phyloP scores from a whole-genome alignment of 2,113 vertebrate species.

The Haplochromis vanheusdeni region DNA sequence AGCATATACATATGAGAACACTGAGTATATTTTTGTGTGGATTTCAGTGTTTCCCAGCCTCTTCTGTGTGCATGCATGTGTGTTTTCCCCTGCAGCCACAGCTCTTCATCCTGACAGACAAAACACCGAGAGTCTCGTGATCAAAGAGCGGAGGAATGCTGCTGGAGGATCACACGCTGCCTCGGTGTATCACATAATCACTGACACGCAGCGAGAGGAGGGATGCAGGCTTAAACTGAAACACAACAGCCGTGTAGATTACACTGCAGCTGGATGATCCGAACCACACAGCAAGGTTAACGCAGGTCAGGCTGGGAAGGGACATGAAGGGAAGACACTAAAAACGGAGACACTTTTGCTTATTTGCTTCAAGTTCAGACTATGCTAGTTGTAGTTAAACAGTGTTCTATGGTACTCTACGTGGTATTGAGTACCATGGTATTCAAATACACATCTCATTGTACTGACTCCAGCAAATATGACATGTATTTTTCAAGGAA shows the following conservation, averaged over 20 bases:
- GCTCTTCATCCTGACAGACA: conserved; percentile 42
- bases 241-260: not conserved
- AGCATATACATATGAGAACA: not conserved
- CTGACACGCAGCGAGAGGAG: not conserved
- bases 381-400: not conserved
- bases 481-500: not conserved
- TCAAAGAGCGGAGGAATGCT: conserved; percentile 42
- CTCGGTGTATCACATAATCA: conserved; percentile 37
- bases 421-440: not conserved
- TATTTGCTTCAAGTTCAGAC: not conserved
- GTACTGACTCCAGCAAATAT: not conserved
- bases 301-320: not conserved
- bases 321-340: not conserved
- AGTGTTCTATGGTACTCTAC: not conserved
- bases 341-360: not conserved
- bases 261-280: not conserved
- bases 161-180: not conserved
- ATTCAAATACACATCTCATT: not conserved
- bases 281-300: not conserved
- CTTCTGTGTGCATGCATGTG: not conserved
- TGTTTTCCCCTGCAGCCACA: not conserved
- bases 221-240: not conserved
- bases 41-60: not conserved
- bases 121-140: conserved; percentile 15
- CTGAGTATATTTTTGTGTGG: not conserved